These are phyloP conservation scores for Drosophila virilis DNA, from an alignment of 1,140 invertebrate genomes.

Conservation along the genomic window DNA sequence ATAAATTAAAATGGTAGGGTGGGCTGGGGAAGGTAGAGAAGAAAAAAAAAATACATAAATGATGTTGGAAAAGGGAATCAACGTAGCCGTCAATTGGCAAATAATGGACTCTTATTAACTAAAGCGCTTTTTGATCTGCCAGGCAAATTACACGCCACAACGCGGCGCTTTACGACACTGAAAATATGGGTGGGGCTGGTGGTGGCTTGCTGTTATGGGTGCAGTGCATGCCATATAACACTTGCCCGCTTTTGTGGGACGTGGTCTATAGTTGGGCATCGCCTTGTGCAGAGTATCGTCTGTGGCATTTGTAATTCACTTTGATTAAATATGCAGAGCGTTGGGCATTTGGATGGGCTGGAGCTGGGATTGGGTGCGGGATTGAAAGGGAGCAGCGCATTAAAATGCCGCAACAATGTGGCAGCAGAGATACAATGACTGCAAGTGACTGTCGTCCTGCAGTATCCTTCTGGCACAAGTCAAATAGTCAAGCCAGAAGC, in stretches of 20 bases:
- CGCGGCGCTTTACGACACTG: conserved; percentile 30
- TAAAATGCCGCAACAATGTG: conserved; percentile 73
- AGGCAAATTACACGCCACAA: conserved; percentile 68
- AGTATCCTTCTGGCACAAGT: conserved; percentile 42
- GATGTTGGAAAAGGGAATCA: conserved; percentile 9
- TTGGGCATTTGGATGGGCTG: conserved; percentile 1
- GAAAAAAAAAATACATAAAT: conserved; percentile 35
- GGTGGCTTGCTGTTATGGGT: neutral
- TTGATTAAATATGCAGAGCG: conserved; percentile 76
- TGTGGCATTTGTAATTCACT: conserved; percentile 77
- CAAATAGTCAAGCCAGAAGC: conserved; percentile 43
- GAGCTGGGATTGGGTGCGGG: conserved; percentile 13
- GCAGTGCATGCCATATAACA: conserved; percentile 36
- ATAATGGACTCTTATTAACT: conserved; percentile 76
- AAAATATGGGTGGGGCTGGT: neutral
- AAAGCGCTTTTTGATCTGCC: conserved; percentile 71
- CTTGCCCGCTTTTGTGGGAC: conserved; percentile 30
- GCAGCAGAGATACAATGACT: conserved; percentile 14
- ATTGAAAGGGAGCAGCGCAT: conserved; percentile 44
- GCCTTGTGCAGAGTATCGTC: neutral
- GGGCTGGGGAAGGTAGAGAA: neutral
- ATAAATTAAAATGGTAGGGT: conserved; percentile 17
- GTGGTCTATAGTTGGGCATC: neutral
- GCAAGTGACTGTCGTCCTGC: conserved; percentile 18
- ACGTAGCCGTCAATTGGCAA: conserved; percentile 58